phyloP scores from a whole-genome alignment of 1,140 invertebrate species.

The Carcinoscorpius rotundicauda region DNA sequence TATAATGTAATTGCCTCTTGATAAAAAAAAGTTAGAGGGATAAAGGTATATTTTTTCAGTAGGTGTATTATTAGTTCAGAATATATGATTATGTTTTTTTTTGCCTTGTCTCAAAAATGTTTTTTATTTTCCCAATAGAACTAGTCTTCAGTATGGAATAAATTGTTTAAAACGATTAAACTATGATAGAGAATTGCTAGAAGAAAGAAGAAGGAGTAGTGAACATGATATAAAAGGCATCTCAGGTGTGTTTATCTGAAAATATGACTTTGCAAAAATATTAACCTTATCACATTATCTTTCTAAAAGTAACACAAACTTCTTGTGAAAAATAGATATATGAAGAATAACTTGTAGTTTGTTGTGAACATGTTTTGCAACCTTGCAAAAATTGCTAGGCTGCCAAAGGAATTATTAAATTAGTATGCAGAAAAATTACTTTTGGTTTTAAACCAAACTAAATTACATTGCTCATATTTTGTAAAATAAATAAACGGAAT shows the following conservation, averaged over 20 bases:
- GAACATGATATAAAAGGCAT: constrained; percentile 61
- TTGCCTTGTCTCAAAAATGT: neutral
- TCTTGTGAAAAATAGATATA: neutral
- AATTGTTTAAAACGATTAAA: constrained; percentile 94
- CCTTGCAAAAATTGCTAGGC: neutral
- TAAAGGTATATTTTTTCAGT: constrained; percentile 6
- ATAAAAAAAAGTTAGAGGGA: neutral
- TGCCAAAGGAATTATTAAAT: neutral
- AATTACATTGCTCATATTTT: no score
- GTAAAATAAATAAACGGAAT: no score
- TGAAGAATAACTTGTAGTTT: constrained; percentile 2
- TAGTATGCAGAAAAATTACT: neutral
- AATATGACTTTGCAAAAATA: no score
- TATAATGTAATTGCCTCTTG: constrained; percentile 2
- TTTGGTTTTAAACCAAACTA: no score
- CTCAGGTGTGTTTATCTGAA: neutral
- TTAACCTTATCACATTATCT: neutral
- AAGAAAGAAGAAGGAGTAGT: constrained; percentile 69
- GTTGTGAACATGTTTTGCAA: constrained; percentile 1
- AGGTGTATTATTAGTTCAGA: neutral
- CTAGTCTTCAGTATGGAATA: constrained; percentile 96
- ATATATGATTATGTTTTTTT: neutral
- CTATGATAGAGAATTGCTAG: constrained; percentile 88
- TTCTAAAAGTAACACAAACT: constrained; percentile 3
- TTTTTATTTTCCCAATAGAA: constrained; percentile 46